Percentiles rank a stretch among this genome's conserved stretches.
phyloP scores from a whole-genome alignment of 1,140 invertebrate genomes.

The Centruroides sculpturatus region DNA sequence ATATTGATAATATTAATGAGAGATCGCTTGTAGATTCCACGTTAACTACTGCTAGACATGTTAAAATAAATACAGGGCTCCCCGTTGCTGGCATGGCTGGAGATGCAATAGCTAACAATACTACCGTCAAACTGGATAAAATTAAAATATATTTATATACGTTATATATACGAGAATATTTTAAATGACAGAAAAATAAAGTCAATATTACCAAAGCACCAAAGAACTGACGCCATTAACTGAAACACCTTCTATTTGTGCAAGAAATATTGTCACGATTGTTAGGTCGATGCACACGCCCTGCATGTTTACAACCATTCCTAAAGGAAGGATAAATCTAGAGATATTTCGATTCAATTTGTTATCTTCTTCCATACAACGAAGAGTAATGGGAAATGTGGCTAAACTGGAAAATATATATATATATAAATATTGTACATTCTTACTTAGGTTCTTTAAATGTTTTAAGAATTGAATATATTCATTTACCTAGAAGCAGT shows the following conservation, averaged over 20 bases:
- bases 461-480: too few species aligned
- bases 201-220: constrained; percentile 50
- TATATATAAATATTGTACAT: too few species aligned
- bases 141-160: not conserved
- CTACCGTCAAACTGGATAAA: not conserved
- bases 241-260: constrained; percentile 70
- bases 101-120: not conserved
- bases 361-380: constrained; percentile 80
- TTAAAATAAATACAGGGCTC: not conserved
- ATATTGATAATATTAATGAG: not conserved
- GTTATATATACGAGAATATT: not conserved
- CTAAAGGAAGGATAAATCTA: constrained; percentile 75
- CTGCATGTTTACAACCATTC: constrained; percentile 89
- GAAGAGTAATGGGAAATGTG: constrained; percentile 84
- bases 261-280: constrained; percentile 75
- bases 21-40: not conserved
- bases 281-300: constrained; percentile 82
- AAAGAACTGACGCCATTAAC: constrained; percentile 61
- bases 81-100: not conserved
- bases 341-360: constrained; percentile 76
- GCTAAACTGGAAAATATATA: constrained; percentile 69
- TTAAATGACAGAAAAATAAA: not conserved
- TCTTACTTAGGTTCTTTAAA: not conserved
- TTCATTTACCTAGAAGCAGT: constrained; percentile 74
- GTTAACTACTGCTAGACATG: not conserved